These are phyloP conservation scores for Hypotaenidia okinawae DNA, from an alignment of 2,797 vertebrate genomes.

Conservation along the genomic window DNA sequence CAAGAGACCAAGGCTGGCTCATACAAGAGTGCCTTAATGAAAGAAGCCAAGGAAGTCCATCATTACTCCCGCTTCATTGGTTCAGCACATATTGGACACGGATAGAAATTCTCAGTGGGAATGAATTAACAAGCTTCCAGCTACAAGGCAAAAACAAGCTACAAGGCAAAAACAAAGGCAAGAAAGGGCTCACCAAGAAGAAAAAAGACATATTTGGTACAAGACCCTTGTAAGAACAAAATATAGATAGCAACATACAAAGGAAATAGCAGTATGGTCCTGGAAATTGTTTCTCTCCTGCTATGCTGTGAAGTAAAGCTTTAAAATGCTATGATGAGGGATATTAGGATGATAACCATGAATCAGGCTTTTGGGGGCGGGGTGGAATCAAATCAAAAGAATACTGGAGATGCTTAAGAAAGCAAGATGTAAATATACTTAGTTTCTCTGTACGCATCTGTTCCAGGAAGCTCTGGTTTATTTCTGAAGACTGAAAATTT, in stretches of 20 bases:
- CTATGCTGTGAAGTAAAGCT: slow-evolving; percentile 27
- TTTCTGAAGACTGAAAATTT: slow-evolving; percentile 46
- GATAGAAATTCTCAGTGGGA: slow-evolving; percentile 28
- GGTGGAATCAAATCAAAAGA: slow-evolving; percentile 29
- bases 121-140: slow-evolving; percentile 33
- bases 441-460: background rate
- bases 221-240: slow-evolving; percentile 38
- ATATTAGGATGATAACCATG: slow-evolving; percentile 11
- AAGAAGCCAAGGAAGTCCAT: background rate
- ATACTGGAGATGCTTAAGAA: slow-evolving; percentile 35
- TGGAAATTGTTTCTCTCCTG: background rate
- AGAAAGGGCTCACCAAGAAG: slow-evolving; percentile 50
- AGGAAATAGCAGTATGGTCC: background rate
- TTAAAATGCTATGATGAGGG: slow-evolving; percentile 15
- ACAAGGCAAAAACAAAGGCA: slow-evolving; percentile 30
- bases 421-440: background rate
- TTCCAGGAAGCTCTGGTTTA: slow-evolving; percentile 11
- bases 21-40: background rate
- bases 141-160: slow-evolving; percentile 25
- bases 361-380: background rate
- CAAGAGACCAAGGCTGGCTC: background rate
- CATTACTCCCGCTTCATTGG: background rate
- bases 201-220: slow-evolving; percentile 28
- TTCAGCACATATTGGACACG: background rate
- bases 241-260: slow-evolving; percentile 22